Evolutionary conservation across 1,140 invertebrate genomes (phyloP).

Genomic region (Diprion similis): DNA sequence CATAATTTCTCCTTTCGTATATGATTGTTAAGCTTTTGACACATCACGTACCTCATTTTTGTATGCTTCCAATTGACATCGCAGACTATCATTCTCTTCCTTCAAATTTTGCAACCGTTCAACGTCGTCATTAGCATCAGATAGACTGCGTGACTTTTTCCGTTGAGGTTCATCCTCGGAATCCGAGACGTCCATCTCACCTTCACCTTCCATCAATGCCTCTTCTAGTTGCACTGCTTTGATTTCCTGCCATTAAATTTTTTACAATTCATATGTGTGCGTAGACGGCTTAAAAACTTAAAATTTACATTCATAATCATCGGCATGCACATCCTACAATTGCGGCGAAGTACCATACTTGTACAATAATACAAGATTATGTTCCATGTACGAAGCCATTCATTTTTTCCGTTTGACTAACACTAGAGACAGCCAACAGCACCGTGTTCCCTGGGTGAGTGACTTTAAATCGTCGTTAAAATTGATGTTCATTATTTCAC

Average conservation of each 20-base stretch:
- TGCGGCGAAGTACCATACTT: not conserved
- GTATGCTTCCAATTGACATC: conserved; percentile 92
- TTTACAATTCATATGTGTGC: not conserved
- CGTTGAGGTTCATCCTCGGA: conserved; percentile 68
- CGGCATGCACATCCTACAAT: not conserved
- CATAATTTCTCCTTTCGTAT: not conserved
- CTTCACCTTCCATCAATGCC: conserved; percentile 72
- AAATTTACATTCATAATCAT: not conserved
- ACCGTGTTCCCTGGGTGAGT: no score
- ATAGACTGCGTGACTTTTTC: conserved; percentile 59
- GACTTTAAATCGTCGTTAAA: no score
- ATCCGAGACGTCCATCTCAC: conserved; percentile 85
- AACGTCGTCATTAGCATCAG: conserved; percentile 45
- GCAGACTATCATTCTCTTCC: conserved; percentile 90
- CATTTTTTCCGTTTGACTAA: no score
- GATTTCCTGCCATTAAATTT: conserved; percentile 70
- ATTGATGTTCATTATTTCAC: no score
- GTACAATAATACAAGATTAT: not conserved
- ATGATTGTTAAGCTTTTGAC: not conserved
- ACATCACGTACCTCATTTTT: conserved; percentile 80
- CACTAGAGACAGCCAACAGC: no score
- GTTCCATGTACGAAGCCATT: no score
- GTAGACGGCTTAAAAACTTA: not conserved
- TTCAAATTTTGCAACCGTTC: conserved; percentile 58
- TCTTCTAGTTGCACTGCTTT: conserved; percentile 80